phyloP scores from a whole-genome alignment of 2,113 vertebrate species.

The Drymodes brunneopygia region DNA sequence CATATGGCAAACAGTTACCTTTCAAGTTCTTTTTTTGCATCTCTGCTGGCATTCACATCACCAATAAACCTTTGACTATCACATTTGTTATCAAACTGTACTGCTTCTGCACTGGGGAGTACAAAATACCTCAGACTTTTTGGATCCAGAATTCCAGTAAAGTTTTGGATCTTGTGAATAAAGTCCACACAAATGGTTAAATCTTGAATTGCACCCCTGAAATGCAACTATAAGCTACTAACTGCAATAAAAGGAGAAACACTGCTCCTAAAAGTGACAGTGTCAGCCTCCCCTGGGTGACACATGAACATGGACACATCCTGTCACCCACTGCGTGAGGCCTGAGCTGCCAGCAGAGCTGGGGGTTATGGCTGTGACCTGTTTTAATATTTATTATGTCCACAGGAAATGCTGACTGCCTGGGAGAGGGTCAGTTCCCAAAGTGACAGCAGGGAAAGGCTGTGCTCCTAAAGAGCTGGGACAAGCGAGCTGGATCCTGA shows the following conservation, averaged over 20 bases:
- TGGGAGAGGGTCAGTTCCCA: not conserved
- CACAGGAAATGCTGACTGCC: not conserved
- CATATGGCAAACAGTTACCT: not conserved
- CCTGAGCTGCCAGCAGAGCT: not conserved
- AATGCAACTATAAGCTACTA: not conserved
- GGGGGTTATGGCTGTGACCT: not conserved
- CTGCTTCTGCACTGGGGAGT: not conserved
- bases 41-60: not conserved
- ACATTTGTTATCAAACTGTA: not conserved
- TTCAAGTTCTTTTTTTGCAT: not conserved
- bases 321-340: fast-evolving
- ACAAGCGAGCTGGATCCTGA: not conserved
- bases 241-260: not conserved
- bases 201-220: not conserved
- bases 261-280: not conserved
- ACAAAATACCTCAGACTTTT: not conserved
- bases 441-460: not conserved
- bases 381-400: not conserved
- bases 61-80: not conserved
- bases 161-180: not conserved
- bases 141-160: not conserved
- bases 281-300: not conserved
- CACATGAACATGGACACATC: not conserved
- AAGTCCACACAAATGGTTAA: not conserved
- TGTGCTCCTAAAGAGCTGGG: not conserved